Evolutionary conservation across 2,888 invertebrate genomes (phyloP).

Genomic region (Rhyacophila evoluta): DNA sequence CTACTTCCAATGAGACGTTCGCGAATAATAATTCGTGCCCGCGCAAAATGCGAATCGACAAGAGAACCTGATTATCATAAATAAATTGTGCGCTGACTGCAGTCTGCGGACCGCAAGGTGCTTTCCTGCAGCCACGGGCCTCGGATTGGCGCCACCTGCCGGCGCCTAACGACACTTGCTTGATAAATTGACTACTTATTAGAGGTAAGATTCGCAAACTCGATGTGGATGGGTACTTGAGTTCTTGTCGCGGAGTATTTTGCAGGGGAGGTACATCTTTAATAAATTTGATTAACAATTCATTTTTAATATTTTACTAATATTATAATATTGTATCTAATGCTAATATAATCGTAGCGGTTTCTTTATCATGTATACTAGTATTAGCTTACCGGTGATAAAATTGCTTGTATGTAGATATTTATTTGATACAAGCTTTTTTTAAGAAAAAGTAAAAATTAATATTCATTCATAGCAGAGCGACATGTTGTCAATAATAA

Average conservation of each 20-base stretch:
- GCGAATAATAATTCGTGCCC: neutral
- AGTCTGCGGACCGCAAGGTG: neutral
- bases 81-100: constrained; percentile 7
- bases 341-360: no score
- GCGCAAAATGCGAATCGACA: constrained; percentile 9
- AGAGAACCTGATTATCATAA: constrained; percentile 8
- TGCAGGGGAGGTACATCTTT: neutral
- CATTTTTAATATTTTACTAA: no score
- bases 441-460: no score
- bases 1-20: neutral
- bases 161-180: constrained; percentile 24
- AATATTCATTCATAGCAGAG: no score
- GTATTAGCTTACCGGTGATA: no score
- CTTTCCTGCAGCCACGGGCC: neutral
- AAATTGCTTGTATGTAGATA: no score
- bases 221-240: neutral
- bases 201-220: constrained; percentile 5
- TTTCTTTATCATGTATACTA: no score
- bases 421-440: no score
- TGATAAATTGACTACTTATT: constrained; percentile 22
- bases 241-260: neutral
- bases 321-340: no score
- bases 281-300: no score
- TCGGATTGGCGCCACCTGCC: constrained; percentile 6
- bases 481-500: no score